Percentiles rank a stretch among this genome's conserved stretches.
Evolutionary conservation across 2,797 vertebrate genomes (phyloP).

Genomic region (Catamblyrhynchus diadema): DNA sequence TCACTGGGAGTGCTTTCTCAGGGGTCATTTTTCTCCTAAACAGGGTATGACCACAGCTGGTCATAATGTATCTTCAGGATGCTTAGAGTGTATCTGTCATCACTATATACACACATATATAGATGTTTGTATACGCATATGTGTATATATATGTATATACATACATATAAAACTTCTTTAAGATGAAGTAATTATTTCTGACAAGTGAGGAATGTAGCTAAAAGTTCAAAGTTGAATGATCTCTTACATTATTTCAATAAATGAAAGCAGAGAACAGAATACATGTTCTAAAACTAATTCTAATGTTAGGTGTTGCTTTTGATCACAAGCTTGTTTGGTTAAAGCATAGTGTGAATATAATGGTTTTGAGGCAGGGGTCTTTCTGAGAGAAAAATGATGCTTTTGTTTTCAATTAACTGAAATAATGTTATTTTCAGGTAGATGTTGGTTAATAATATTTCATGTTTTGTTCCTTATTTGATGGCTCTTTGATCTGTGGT

Average conservation of each 20-base stretch:
- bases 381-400: not conserved
- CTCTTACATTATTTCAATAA: not conserved
- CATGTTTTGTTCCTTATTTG: slow-evolving; percentile 5
- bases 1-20: not conserved
- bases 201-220: not conserved
- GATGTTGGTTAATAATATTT: slow-evolving; percentile 23
- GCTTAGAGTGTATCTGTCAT: not conserved
- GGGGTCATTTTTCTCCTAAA: not conserved
- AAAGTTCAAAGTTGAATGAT: not conserved
- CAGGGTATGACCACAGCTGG: not conserved
- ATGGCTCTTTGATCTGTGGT: not conserved
- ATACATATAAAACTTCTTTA: not conserved
- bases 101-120: fast-evolving
- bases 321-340: not conserved
- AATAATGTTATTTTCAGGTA: not conserved
- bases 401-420: slow-evolving; percentile 54
- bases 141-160: too few relatives aligned
- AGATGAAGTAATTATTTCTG: not conserved
- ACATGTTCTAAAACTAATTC: not conserved
- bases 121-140: too few relatives aligned
- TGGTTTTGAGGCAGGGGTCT: not conserved
- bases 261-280: not conserved
- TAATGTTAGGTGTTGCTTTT: not conserved
- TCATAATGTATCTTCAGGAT: not conserved
- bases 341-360: not conserved